A percentile compares a stretch with the other conserved stretches of the same genome.
Conservation (phyloP, 1,140 invertebrate species). For the Diorhabda elongata region DNA sequence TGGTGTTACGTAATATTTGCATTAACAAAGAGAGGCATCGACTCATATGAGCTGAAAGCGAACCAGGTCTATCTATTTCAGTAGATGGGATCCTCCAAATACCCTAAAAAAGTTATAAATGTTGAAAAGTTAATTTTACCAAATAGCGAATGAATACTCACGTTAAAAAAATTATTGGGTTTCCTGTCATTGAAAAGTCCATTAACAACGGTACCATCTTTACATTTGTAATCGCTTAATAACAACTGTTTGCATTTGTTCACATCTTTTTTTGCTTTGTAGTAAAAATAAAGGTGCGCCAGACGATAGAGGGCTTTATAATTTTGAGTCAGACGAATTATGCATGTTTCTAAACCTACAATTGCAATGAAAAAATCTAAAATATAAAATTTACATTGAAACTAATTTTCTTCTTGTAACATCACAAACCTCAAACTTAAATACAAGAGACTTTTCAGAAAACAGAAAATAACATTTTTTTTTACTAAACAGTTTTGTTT, state of each 20-base stretch:
- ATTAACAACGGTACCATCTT: slow-evolving; percentile 59
- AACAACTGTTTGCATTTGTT: slow-evolving; percentile 68
- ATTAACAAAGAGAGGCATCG: slow-evolving; percentile 75
- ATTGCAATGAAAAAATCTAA: too few relatives aligned
- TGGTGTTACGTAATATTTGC: slow-evolving; percentile 72
- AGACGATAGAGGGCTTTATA: slow-evolving; percentile 89
- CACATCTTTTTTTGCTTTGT: slow-evolving; percentile 63
- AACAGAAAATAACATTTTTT: too few relatives aligned
- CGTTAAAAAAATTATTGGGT: slow-evolving; percentile 84
- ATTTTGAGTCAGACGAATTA: slow-evolving; percentile 81
- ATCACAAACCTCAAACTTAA: too few relatives aligned
- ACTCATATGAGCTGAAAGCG: slow-evolving; percentile 87
- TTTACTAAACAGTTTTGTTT: background rate
- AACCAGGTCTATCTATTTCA: slow-evolving; percentile 88
- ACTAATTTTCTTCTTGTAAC: too few relatives aligned
- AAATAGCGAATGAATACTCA: slow-evolving; percentile 47
- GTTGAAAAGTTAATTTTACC: slow-evolving; percentile 6
- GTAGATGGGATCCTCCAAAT: slow-evolving; percentile 86
- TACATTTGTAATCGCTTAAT: slow-evolving; percentile 62
- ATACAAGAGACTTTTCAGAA: too few relatives aligned
- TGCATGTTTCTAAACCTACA: slow-evolving; percentile 76
- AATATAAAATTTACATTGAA: too few relatives aligned
- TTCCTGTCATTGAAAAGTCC: slow-evolving; percentile 85
- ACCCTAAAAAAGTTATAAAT: slow-evolving; percentile 53
- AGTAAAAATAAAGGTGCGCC: slow-evolving; percentile 78